Evolutionary conservation across 2,797 vertebrate species (phyloP).

Genomic region (Potorous gilbertii): DNA sequence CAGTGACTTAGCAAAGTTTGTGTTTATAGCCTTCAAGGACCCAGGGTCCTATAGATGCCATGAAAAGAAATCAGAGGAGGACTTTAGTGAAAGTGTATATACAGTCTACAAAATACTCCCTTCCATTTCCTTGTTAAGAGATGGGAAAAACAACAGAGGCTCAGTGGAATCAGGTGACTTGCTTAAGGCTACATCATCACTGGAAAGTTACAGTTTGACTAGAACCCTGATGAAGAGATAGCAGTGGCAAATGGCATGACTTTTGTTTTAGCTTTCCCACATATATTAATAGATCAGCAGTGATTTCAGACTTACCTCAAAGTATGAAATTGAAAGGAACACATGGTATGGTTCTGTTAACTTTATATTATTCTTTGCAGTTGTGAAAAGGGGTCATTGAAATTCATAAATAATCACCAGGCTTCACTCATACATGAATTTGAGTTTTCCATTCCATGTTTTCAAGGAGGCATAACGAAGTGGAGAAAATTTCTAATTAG

Average conservation of each 20-base stretch:
- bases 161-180: neutral
- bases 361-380: neutral
- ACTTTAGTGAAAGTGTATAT: neutral
- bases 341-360: neutral
- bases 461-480: neutral
- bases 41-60: neutral
- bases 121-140: neutral
- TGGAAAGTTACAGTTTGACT: neutral
- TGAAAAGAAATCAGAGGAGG: neutral
- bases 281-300: neutral
- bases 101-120: neutral
- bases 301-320: neutral
- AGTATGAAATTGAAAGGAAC: neutral
- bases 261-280: neutral
- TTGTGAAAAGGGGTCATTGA: neutral
- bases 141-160: neutral
- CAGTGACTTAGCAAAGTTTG: neutral
- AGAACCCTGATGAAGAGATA: neutral
- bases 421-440: slow-evolving; percentile 20
- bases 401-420: neutral
- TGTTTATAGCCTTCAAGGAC: neutral
- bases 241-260: neutral
- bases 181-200: neutral
- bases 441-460: slow-evolving; percentile 27
- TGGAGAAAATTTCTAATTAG: neutral